Conservation (phyloP, 2,113 vertebrate genomes). For the Mirza zaza region DNA sequence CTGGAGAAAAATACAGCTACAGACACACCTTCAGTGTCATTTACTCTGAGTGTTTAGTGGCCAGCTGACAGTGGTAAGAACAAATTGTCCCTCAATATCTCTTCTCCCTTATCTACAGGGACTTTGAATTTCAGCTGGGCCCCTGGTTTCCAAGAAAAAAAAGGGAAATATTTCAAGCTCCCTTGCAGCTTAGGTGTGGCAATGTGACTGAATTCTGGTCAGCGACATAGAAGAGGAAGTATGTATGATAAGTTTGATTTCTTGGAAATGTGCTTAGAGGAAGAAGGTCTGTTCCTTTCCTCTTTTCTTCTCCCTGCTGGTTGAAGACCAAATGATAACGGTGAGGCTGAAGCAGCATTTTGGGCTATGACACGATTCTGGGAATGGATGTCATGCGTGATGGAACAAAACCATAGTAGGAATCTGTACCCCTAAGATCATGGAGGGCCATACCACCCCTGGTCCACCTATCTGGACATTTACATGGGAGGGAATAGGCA, state of each 20-base stretch:
- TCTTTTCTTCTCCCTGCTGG: background rate
- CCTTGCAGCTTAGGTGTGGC: background rate
- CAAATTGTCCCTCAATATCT: background rate
- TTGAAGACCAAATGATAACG: background rate
- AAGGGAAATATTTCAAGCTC: background rate
- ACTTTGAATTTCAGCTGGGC: background rate
- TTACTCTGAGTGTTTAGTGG: background rate
- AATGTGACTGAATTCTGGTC: conserved; percentile 6
- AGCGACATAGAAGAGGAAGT: background rate
- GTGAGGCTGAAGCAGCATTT: background rate
- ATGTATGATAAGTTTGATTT: background rate
- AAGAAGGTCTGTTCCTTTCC: background rate
- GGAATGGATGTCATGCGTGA: background rate
- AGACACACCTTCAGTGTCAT: background rate
- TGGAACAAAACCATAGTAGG: background rate
- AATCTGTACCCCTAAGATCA: background rate
- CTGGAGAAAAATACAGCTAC: background rate
- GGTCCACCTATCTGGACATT: background rate
- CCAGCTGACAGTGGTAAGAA: background rate
- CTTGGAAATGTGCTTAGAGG: background rate
- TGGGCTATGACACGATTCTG: background rate
- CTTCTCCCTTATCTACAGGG: background rate
- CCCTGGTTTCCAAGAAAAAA: background rate
- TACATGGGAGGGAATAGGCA: background rate
- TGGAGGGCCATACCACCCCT: background rate